Evolutionary conservation across 2,797 vertebrate genomes (phyloP).

Genomic region (Pangasius mekongensis): DNA sequence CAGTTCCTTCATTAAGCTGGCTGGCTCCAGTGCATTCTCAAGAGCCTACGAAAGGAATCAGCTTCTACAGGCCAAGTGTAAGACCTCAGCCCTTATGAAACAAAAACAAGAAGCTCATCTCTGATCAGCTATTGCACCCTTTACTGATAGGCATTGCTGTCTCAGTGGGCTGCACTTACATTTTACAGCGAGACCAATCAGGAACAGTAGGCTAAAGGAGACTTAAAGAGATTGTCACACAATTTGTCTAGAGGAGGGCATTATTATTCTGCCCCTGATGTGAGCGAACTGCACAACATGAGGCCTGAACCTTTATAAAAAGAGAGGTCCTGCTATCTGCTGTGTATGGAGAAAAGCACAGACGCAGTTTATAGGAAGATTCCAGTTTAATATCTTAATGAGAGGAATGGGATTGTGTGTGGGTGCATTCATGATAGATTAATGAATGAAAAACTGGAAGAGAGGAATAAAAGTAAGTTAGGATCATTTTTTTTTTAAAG

Average conservation of each 20-base stretch:
- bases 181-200: constrained; percentile 63
- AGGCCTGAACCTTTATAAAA: constrained; percentile 64
- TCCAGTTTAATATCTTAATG: constrained; percentile 55
- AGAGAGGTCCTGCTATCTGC: constrained; percentile 46
- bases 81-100: constrained; percentile 1
- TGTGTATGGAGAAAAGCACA: constrained; percentile 43
- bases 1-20: constrained; percentile 10
- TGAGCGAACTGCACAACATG: constrained; percentile 71
- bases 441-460: neutral
- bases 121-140: constrained; percentile 39
- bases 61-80: constrained; percentile 18
- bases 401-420: constrained; percentile 34
- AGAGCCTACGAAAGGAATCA: constrained; percentile 8
- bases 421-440: neutral
- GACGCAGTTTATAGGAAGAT: neutral
- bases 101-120: constrained; percentile 26
- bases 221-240: constrained; percentile 76
- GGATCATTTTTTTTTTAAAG: neutral
- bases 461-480: neutral
- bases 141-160: constrained; percentile 27
- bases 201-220: constrained; percentile 58
- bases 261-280: constrained; percentile 77
- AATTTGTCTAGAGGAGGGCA: constrained; percentile 73
- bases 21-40: neutral
- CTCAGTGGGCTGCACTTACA: constrained; percentile 63